Conservation (phyloP, 2,888 invertebrate species). For the Dryobotodes eremita region DNA sequence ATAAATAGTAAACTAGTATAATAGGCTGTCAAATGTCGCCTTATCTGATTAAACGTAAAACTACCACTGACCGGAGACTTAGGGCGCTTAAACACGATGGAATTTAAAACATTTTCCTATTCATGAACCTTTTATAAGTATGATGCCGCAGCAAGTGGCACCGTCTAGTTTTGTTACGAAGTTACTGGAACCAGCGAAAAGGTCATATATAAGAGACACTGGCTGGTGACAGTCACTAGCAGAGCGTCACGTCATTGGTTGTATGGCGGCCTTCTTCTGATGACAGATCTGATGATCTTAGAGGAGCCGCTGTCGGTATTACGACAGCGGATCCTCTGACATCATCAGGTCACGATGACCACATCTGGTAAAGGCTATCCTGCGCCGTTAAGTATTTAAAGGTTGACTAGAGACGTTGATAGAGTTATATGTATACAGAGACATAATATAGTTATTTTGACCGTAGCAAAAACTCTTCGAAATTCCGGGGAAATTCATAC, state of each 20-base stretch:
- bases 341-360: too few relatives aligned
- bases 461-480: background rate
- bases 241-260: background rate
- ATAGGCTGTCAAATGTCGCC: slow-evolving; percentile 60
- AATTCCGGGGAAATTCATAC: background rate
- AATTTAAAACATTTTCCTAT: slow-evolving; percentile 8
- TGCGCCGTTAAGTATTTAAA: background rate
- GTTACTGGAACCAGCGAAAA: background rate
- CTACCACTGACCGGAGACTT: slow-evolving; percentile 13
- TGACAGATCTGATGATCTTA: too few relatives aligned
- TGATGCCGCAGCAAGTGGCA: background rate
- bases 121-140: background rate
- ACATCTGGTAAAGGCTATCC: background rate
- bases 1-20: slow-evolving; percentile 67
- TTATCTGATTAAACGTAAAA: slow-evolving; percentile 69
- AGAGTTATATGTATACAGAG: background rate
- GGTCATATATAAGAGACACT: background rate
- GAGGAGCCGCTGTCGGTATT: too few relatives aligned
- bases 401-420: background rate
- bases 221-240: slow-evolving; percentile 5
- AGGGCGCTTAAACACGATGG: slow-evolving; percentile 4
- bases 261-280: too few relatives aligned
- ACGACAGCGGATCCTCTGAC: too few relatives aligned
- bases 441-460: too few relatives aligned
- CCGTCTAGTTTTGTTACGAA: background rate